Conservation (phyloP, 2,797 vertebrate species). For the Urocyon cinereoargenteus region DNA sequence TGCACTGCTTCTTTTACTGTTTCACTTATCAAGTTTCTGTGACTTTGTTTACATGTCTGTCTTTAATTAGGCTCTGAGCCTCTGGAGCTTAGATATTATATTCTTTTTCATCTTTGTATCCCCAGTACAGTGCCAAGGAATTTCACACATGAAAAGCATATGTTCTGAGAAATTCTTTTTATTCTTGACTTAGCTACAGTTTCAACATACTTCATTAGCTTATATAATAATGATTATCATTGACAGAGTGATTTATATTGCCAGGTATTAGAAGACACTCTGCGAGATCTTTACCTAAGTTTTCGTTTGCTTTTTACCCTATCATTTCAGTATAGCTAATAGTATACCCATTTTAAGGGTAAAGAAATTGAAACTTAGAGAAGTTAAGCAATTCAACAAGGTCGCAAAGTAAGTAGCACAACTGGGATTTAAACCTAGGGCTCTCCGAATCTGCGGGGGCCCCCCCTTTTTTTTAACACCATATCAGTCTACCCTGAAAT, state of each 20-base stretch:
- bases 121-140: not conserved
- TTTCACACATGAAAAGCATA: constrained; percentile 50
- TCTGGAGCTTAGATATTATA: constrained; percentile 1
- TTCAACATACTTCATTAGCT: constrained; percentile 22
- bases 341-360: constrained; percentile 31
- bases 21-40: not conserved
- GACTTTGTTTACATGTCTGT: not conserved
- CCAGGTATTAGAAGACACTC: not conserved
- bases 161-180: constrained; percentile 42
- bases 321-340: constrained; percentile 21
- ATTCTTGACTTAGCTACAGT: constrained; percentile 46
- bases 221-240: not conserved
- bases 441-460: not conserved
- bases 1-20: not conserved
- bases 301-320: constrained; percentile 29
- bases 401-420: not conserved
- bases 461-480: not conserved
- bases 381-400: constrained; percentile 58
- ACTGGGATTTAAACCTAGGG: constrained; percentile 43
- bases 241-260: constrained; percentile 17
- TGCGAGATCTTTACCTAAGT: not conserved
- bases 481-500: not conserved
- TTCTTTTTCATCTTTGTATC: constrained; percentile 46
- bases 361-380: constrained; percentile 33
- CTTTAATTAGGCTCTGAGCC: constrained; percentile 35